Evolutionary conservation across 2,113 vertebrate species (phyloP).

Genomic region (Sinocyclocheilus maitianheensis): DNA sequence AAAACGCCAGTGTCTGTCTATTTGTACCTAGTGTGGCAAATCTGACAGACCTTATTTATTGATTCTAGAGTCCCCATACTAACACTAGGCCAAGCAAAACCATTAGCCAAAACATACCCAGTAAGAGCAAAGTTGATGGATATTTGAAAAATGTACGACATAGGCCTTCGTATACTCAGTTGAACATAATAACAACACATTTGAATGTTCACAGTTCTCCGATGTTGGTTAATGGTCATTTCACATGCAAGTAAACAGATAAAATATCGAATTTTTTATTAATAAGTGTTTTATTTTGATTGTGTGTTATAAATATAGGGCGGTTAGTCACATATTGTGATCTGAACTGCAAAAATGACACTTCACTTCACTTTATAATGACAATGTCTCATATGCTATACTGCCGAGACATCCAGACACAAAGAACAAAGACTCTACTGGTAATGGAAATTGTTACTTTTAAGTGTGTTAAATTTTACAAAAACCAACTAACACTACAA

Average conservation of each 20-base stretch:
- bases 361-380: neutral
- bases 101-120: neutral
- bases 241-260: neutral
- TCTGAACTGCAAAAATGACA: neutral
- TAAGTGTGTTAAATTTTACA: neutral
- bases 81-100: neutral
- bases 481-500: neutral
- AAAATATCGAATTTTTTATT: neutral
- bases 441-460: neutral
- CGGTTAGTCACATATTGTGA: neutral
- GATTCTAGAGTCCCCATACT: neutral
- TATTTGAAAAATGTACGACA: constrained; percentile 1
- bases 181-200: neutral
- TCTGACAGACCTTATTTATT: constrained; percentile 7
- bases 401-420: neutral
- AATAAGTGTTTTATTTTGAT: neutral
- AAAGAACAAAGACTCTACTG: neutral
- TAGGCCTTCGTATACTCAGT: neutral
- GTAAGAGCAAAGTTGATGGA: neutral
- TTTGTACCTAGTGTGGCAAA: constrained; percentile 42
- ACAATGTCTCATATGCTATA: neutral
- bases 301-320: neutral
- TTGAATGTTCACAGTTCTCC: neutral
- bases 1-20: constrained; percentile 44
- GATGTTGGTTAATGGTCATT: neutral